Percentiles rank a stretch among this genome's conserved stretches.
These are phyloP conservation scores for Trilocha varians DNA, from an alignment of 2,888 invertebrate genomes.

Conservation along the genomic window DNA sequence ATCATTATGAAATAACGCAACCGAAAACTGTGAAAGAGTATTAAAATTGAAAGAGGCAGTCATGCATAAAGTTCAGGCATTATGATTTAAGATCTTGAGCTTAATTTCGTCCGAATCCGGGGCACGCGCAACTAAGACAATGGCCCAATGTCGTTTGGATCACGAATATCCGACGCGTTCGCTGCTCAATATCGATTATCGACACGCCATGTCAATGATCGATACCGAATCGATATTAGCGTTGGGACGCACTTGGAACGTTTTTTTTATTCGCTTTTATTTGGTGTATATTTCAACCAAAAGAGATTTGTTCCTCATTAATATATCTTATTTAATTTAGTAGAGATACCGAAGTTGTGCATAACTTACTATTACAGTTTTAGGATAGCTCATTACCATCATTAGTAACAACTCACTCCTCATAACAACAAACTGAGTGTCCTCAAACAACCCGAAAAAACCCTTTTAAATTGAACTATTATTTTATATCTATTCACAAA, in stretches of 20 bases:
- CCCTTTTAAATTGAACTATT: too few relatives aligned
- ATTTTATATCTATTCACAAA: too few relatives aligned
- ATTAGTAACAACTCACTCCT: too few relatives aligned
- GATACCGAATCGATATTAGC: conserved; percentile 27
- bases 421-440: too few relatives aligned
- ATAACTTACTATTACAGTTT: too few relatives aligned
- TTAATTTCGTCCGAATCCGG: conserved; percentile 55
- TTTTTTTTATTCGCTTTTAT: neutral
- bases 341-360: too few relatives aligned
- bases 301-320: too few relatives aligned
- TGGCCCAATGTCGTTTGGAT: conserved; percentile 48
- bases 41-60: conserved; percentile 8
- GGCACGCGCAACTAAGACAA: conserved; percentile 49
- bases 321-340: too few relatives aligned
- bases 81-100: conserved; percentile 45
- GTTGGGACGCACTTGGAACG: neutral
- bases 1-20: conserved; percentile 3
- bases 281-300: too few relatives aligned
- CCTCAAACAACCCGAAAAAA: too few relatives aligned
- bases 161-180: conserved; percentile 53
- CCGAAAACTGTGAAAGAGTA: conserved; percentile 5
- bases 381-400: too few relatives aligned
- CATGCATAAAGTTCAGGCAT: conserved; percentile 10
- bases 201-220: conserved; percentile 41
- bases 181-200: conserved; percentile 41